Evolutionary conservation across 2,797 vertebrate species (phyloP).

Genomic region (Calcarius lapponicus): DNA sequence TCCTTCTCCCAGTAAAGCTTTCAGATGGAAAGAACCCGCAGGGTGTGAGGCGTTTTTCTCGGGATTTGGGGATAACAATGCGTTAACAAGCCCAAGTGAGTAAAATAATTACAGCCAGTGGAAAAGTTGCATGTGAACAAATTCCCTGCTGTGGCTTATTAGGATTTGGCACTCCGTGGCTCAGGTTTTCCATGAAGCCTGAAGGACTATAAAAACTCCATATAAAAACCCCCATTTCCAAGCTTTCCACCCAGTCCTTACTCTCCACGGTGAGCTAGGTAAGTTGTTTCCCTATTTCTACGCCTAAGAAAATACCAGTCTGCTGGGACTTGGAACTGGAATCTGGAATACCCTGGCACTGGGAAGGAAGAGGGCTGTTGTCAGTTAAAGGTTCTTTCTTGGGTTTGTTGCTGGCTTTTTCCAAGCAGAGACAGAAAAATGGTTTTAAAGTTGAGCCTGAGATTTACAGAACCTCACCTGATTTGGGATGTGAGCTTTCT

Average conservation of each 20-base stretch:
- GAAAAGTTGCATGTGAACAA: background rate
- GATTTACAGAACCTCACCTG: background rate
- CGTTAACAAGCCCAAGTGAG: background rate
- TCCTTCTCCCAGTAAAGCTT: background rate
- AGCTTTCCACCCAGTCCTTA: background rate
- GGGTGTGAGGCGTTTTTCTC: background rate
- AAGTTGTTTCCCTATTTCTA: background rate
- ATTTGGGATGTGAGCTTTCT: background rate
- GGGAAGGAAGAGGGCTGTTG: background rate
- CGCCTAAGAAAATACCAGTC: background rate
- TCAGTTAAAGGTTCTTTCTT: background rate
- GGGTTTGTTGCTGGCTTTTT: background rate
- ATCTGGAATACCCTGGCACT: background rate
- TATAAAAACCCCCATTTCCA: background rate
- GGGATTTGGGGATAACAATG: background rate
- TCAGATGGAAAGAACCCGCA: background rate
- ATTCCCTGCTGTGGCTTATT: background rate
- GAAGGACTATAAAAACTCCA: background rate
- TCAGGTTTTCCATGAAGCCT: background rate
- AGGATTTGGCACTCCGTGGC: background rate
- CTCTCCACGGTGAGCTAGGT: background rate
- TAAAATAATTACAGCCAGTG: background rate
- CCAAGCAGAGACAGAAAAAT: background rate
- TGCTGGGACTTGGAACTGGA: background rate
- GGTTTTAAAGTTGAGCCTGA: background rate